Percentiles rank a stretch among this genome's conserved stretches.
Conservation (phyloP, 2,888 invertebrate genomes). For the Eristalis arbustorum region DNA sequence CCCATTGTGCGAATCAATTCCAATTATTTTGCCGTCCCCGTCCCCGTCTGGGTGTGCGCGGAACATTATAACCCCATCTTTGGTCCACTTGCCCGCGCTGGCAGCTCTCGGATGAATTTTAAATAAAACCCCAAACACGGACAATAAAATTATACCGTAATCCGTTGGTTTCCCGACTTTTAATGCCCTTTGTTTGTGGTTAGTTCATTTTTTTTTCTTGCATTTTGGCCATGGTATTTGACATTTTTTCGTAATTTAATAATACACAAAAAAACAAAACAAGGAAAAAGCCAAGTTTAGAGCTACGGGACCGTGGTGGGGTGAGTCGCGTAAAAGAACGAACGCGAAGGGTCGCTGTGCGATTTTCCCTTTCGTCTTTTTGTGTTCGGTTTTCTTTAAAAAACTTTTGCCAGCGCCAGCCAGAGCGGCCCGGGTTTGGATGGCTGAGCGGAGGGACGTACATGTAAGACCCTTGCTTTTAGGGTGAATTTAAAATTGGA, state of each 20-base stretch:
- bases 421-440: not conserved
- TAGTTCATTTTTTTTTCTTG: not conserved
- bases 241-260: not conserved
- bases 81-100: not conserved
- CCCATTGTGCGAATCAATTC: not conserved
- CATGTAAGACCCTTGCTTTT: not conserved
- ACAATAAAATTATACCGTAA: slow-evolving; percentile 4
- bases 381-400: not conserved
- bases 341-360: not conserved
- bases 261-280: not conserved
- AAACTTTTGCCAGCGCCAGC: not conserved
- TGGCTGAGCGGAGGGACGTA: not conserved
- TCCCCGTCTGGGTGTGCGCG: not conserved
- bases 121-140: not conserved
- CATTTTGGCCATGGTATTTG: not conserved
- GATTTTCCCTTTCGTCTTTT: not conserved
- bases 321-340: not conserved
- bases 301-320: not conserved
- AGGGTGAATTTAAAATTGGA: not conserved
- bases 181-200: slow-evolving; percentile 5
- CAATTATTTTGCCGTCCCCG: not conserved
- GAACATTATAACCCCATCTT: not conserved
- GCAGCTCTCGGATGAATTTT: not conserved
- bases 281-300: not conserved
- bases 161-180: not conserved